Base-by-base conservation (phyloP, 2,888 invertebrate genomes). In the Mythimna albipuncta region DNA sequence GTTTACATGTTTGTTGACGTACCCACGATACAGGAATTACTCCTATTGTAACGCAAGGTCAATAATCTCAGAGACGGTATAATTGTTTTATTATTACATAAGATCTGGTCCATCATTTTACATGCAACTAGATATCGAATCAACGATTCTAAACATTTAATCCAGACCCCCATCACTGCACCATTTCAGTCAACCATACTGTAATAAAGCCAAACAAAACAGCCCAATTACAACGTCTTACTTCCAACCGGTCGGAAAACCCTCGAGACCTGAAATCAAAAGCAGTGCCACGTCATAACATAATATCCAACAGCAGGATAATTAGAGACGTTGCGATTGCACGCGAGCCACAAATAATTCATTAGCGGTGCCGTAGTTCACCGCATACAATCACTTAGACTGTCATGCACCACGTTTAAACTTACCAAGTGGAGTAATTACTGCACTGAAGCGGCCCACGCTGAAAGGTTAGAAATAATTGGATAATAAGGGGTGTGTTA, bases 381-480 rank as follows among this genome's bases (percentile, higher is more conserved):
- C 93, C 92, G 90, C 92, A 91, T 93, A 94, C 92, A 94, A 93
- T 95, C 96, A 95, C 95, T 96, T 95, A 94, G 86, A 94, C 94
- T 95, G 96, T 96, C 96, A 95, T 93, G 92, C 91, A 90, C 88
- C 89, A 91, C 92, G 93, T 93, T 94, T 94, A 94, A 94, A 94
- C 91, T 91, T 89, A 92, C 89, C 91, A 87, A 92, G 91, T 90
- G 89, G 86, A 90, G 91, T 93, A 93, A 93, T 93, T 93, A 92
- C 83, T 88, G 90, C 90, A 90, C 91, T 91, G 93, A 91, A 93
- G 89, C 90, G 85, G 87, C 85, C 87, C 85, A 88, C 87, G 89
- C 94, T 95, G 94, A 96, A 96, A 95, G 96, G 96, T 96, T 95
- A 95, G 92, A 95, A 94, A 95, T 95, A 95, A 96, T 96, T 95